Conservation (phyloP, 2,113 vertebrate species). For the Micromys minutus region DNA sequence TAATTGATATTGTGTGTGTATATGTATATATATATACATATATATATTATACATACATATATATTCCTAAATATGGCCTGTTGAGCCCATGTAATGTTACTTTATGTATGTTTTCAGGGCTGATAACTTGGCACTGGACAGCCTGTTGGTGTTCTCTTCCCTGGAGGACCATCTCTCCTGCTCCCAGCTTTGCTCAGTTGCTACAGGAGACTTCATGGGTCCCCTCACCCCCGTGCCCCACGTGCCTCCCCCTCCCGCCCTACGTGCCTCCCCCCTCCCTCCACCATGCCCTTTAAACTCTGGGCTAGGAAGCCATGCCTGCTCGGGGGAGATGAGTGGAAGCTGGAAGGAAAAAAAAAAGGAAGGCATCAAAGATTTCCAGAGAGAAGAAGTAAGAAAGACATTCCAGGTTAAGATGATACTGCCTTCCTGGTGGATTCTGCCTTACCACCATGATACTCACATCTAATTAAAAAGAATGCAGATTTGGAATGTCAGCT, state of each 20-base stretch:
- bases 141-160: too few relatives aligned
- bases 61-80: not conserved
- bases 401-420: not conserved
- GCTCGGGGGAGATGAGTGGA: not conserved
- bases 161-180: not conserved
- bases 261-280: too few relatives aligned
- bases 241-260: too few relatives aligned
- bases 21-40: not conserved
- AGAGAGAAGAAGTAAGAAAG: not conserved
- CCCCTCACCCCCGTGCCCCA: too few relatives aligned
- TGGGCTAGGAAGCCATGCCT: not conserved
- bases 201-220: not conserved
- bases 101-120: not conserved
- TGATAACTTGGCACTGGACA: not conserved
- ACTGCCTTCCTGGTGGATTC: not conserved
- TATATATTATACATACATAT: too few relatives aligned
- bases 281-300: not conserved
- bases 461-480: not conserved
- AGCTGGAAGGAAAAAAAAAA: not conserved
- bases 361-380: not conserved
- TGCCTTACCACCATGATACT: not conserved
- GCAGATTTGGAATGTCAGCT: not conserved
- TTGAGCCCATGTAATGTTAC: too few relatives aligned
- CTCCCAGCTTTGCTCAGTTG: not conserved
- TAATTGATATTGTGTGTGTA: not conserved